Conservation (phyloP, 2,888 invertebrate genomes). For the Tribolium freemani region DNA sequence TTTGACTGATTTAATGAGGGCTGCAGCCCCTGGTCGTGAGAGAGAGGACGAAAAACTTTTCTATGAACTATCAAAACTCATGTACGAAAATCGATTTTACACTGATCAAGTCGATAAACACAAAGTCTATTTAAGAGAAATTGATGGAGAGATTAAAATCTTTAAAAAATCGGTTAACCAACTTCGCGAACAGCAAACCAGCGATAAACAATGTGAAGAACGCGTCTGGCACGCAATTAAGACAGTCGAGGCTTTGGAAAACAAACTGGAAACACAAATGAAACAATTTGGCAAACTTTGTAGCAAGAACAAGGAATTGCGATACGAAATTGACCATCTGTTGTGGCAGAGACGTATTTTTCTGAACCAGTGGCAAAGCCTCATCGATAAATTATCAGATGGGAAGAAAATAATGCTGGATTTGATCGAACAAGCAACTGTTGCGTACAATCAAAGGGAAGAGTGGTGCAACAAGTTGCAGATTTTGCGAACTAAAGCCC, state of each 20-base stretch:
- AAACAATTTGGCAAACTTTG: slow-evolving; percentile 83
- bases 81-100: slow-evolving; percentile 73
- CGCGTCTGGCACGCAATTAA: slow-evolving; percentile 69
- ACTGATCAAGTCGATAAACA: slow-evolving; percentile 62
- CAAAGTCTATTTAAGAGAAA: slow-evolving; percentile 66
- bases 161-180: slow-evolving; percentile 51
- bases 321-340: slow-evolving; percentile 85
- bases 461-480: slow-evolving; percentile 85
- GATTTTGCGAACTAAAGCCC: slow-evolving; percentile 82
- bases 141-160: slow-evolving; percentile 69
- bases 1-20: slow-evolving; percentile 74
- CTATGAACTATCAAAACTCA: slow-evolving; percentile 70
- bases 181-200: slow-evolving; percentile 55
- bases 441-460: slow-evolving; percentile 90
- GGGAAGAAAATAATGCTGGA: slow-evolving; percentile 89
- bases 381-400: slow-evolving; percentile 81
- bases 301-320: slow-evolving; percentile 78
- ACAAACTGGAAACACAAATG: slow-evolving; percentile 79
- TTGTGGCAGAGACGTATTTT: slow-evolving; percentile 84
- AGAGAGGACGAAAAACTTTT: slow-evolving; percentile 71
- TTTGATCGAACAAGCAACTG: slow-evolving; percentile 90
- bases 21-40: slow-evolving; percentile 72
- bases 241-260: slow-evolving; percentile 78
- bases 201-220: slow-evolving; percentile 69
- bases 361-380: slow-evolving; percentile 84